A percentile compares a stretch with the other conserved stretches of the same genome.
phyloP scores from a whole-genome alignment of 2,113 vertebrate genomes.

The Hydropotes inermis region DNA sequence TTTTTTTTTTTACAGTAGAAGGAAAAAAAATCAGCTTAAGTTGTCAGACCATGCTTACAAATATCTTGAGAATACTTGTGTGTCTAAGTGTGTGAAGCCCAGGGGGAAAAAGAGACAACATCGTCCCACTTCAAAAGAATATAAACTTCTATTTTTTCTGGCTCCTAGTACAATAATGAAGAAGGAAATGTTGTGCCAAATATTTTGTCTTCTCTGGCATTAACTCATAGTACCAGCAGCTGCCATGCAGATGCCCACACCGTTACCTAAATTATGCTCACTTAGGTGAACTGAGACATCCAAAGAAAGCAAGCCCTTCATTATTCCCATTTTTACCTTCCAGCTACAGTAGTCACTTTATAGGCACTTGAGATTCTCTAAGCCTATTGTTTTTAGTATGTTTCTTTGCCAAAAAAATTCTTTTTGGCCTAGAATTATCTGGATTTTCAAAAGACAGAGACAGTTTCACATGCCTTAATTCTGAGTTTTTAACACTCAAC shows the following conservation, averaged over 20 bases:
- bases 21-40: background rate
- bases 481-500: conserved; percentile 56
- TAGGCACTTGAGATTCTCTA: conserved; percentile 3
- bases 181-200: conserved; percentile 55
- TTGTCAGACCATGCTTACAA: conserved; percentile 45
- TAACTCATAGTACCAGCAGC: conserved; percentile 46
- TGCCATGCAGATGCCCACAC: conserved; percentile 72
- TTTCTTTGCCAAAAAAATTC: conserved; percentile 29
- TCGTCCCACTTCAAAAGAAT: conserved; percentile 69
- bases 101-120: conserved; percentile 40
- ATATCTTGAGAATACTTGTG: conserved; percentile 39
- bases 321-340: background rate
- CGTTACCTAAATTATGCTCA: conserved; percentile 55
- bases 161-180: conserved; percentile 66
- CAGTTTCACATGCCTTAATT: conserved; percentile 62
- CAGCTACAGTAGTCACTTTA: conserved; percentile 31
- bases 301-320: conserved; percentile 40
- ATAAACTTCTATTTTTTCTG: conserved; percentile 66
- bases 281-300: conserved; percentile 5
- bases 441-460: conserved; percentile 52
- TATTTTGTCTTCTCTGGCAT: conserved; percentile 75
- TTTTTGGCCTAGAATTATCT: conserved; percentile 16
- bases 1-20: conserved; percentile 27
- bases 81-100: background rate
- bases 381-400: conserved; percentile 46